These are phyloP conservation scores for Oasisia sp. DNA, from an alignment of 2,888 invertebrate species.

Conservation along the genomic window DNA sequence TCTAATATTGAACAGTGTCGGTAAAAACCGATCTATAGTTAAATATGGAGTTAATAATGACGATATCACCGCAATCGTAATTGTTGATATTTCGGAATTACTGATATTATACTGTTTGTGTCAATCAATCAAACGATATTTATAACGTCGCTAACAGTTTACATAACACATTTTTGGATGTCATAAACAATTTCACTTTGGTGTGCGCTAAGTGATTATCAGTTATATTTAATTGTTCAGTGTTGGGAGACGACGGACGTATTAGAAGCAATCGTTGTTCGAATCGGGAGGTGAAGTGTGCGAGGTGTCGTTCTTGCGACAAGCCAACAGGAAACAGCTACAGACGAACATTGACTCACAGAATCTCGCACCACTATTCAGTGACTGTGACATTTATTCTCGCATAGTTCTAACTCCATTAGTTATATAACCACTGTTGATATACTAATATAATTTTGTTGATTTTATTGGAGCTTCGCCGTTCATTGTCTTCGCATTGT, in stretches of 20 bases:
- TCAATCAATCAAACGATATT: not conserved
- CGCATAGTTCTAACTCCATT: no score
- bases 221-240: not conserved
- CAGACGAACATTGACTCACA: no score
- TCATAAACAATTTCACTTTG: not conserved
- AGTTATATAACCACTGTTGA: not conserved
- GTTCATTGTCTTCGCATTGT: not conserved
- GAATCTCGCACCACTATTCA: no score
- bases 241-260: not conserved
- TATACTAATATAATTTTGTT: not conserved
- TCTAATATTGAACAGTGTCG: not conserved
- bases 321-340: no score
- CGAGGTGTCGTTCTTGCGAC: no score
- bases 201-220: not conserved
- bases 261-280: not conserved
- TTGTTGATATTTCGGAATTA: not conserved
- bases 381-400: not conserved
- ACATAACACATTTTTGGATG: not conserved
- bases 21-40: not conserved
- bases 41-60: not conserved
- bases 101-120: not conserved
- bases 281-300: no score
- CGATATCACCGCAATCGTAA: not conserved
- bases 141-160: not conserved
- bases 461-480: not conserved